Base-by-base conservation (phyloP, 2,797 vertebrate species). In the Etheostoma perlongum region DNA sequence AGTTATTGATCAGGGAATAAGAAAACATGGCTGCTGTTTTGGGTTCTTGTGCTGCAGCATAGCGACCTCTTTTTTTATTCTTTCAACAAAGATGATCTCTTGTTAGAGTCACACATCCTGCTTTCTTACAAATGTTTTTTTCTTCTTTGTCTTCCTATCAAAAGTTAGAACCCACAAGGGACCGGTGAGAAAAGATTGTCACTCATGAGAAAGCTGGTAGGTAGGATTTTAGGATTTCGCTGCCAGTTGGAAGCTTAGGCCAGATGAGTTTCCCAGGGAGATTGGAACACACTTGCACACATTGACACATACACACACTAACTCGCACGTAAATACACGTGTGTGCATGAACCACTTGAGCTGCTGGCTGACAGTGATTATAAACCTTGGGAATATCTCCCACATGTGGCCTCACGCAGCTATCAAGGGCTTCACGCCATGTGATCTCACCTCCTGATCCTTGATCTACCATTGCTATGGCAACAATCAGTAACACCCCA, bases 231-330 rank as follows among this genome's bases (percentile, higher is more conserved):
- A 82, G 89, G 91, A 92, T 93, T 93, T 88, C 7, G 7, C 83
- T 80, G 88, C 81, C 87, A 82, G 87, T 90, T 88, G 82, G 79
- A 90, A 85, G 92, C 92, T 94, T 92, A 92, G 89, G 86, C 85
- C 89, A 92, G 91, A 92, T 90, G 85, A 89, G 82, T 90, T 92
- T 92, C 85, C 81, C 79, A 79, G 83, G 83, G 88, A 87, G 89
- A 90, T 87, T 89, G 84, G 72, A 78, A 72, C 68, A 79, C 81
- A 72, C 58, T 77, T 33, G 16, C 76, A 64, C 75, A 71, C 74
- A 57, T 55, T 30, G 61, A 23, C 66, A 64, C 64, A 48, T 46
- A 68, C 66, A 57, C 49, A 71, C 42, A 78, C n/a, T 48, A n/a
- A 70, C 27, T 14, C 44, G 44, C 72, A 73, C 65, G 48, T 46